Evolutionary conservation across 2,113 vertebrate species (phyloP), one percentile per base, ranked within the genome.

Genomic region (Siniperca knerii): DNA sequence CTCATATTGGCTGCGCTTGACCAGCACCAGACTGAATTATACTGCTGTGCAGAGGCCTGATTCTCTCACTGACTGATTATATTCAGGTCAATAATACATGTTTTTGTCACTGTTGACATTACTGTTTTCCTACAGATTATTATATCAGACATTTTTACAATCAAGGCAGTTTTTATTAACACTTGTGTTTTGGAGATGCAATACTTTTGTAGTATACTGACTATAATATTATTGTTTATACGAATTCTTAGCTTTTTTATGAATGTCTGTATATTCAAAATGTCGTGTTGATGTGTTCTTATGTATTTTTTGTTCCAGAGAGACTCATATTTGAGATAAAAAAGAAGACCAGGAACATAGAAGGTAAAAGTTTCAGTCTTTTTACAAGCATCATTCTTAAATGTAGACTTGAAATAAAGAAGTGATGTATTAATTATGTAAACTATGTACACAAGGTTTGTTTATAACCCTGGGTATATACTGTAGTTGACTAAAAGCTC

Each of bases 281-380:
- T 46, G 8, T 8, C 4, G 1, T 78, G 40, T 40, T 33, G 16
- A 33, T 66, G 50, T 66, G 13, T 15, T 44, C 6, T 62, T 12
- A 6, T 50, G 18, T 76, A 23, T 65, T 72, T 84, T 86, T 48
- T 83, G 44, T 91, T 77, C 11, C 93, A 99, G 98, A 99, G 95
- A 96, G 98, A 83, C 96, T 99, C 7, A 96, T 99, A 60, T 96
- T 93, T 12, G 98, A 99, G 92, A 96, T 99, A 15, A 96, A 98
- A 80, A 97, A 98, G 94, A 99, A 99, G 82, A 97, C 97, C 94
- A 96, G 97, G 83, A 98, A 98, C 90, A 99, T 99, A 0, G 98
- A 99, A 93, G 98, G 98, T 98, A 95, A 94, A 85, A 3, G 2
- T 40, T 60, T 33, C 15, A 13, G 1, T 16, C 33, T 58, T 57